A percentile compares a stretch with the other conserved stretches of the same genome.
phyloP scores from a whole-genome alignment of 2,113 vertebrate species.

The Phycodurus eques region DNA sequence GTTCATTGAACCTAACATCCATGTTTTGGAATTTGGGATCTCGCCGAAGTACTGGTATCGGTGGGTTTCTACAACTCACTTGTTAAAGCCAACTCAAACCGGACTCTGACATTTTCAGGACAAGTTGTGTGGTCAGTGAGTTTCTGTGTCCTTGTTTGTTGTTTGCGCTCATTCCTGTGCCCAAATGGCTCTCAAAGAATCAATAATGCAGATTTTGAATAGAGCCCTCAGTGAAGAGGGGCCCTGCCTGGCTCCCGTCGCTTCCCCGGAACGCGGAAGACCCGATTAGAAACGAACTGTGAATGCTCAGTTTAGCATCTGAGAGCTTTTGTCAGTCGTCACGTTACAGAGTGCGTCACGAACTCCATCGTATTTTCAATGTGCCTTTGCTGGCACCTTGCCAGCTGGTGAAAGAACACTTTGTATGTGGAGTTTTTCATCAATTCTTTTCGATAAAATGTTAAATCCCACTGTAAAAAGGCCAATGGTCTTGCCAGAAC shows the following conservation, averaged over 20 bases:
- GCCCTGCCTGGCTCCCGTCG: constrained; percentile 10
- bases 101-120: not conserved
- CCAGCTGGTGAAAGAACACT: not conserved
- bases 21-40: no score
- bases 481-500: constrained; percentile 10
- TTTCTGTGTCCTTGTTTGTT: constrained; percentile 21
- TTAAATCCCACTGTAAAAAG: not conserved
- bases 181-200: constrained; percentile 27
- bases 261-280: constrained; percentile 33
- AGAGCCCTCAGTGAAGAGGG: constrained; percentile 23
- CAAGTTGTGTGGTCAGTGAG: not conserved
- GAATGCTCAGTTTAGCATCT: constrained; percentile 30
- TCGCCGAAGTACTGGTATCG: no score
- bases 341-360: constrained; percentile 4
- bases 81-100: not conserved
- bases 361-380: constrained; percentile 14
- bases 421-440: constrained; percentile 7
- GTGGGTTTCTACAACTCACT: not conserved
- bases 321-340: constrained; percentile 11
- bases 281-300: constrained; percentile 54
- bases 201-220: constrained; percentile 34
- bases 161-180: constrained; percentile 33
- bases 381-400: not conserved
- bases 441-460: constrained; percentile 1
- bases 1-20: no score